These are phyloP conservation scores for Strix occidentalis DNA, from an alignment of 2,797 vertebrate species.

Conservation along the genomic window DNA sequence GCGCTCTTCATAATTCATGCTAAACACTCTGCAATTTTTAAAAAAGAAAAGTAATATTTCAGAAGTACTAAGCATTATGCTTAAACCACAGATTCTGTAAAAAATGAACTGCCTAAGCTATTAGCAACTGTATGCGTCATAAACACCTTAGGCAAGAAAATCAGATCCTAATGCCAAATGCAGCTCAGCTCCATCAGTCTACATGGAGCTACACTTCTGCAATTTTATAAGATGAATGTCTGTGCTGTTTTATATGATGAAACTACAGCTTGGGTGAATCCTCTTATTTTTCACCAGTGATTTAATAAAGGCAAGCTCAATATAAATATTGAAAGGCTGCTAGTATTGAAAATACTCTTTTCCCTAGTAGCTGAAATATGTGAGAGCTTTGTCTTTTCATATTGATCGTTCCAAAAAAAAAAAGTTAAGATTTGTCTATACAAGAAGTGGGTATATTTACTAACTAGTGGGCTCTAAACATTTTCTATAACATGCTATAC, in stretches of 20 bases:
- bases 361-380: conserved; percentile 57
- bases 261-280: conserved; percentile 77
- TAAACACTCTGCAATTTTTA: conserved; percentile 66
- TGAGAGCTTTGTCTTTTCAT: conserved; percentile 61
- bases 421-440: conserved; percentile 66
- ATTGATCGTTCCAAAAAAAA: conserved; percentile 61
- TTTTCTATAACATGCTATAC: neutral
- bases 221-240: conserved; percentile 78
- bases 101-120: conserved; percentile 76
- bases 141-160: conserved; percentile 78
- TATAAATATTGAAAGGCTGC: conserved; percentile 79
- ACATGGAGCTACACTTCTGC: conserved; percentile 61
- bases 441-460: conserved; percentile 61
- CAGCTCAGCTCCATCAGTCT: conserved; percentile 75
- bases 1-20: conserved; percentile 49
- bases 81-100: conserved; percentile 79
- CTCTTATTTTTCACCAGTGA: conserved; percentile 75
- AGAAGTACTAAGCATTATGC: conserved; percentile 73
- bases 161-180: conserved; percentile 70
- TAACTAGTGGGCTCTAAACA: conserved; percentile 52
- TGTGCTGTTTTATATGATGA: conserved; percentile 75
- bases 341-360: conserved; percentile 58
- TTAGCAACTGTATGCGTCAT: conserved; percentile 73
- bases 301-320: conserved; percentile 79
- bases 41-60: conserved; percentile 68